Percentiles rank a stretch among this genome's conserved stretches.
phyloP scores from a whole-genome alignment of 2,113 vertebrate species.

The Rhodinocichla rosea region DNA sequence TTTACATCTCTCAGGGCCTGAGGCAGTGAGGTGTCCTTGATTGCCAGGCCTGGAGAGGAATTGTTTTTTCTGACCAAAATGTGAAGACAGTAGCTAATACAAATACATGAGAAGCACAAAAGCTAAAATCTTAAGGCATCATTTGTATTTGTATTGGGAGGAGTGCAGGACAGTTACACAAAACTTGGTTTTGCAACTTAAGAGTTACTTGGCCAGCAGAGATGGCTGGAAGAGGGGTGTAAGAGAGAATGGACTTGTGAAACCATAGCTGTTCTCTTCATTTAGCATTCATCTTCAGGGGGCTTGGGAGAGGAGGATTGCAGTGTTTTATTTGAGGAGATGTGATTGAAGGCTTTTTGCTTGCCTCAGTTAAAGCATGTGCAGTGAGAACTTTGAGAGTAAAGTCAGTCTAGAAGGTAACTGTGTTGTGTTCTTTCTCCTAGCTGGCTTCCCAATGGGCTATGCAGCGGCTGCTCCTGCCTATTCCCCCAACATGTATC shows the following conservation, averaged over 20 bases:
- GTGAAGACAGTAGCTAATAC: rapidly evolving
- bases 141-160: neutral
- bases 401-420: neutral
- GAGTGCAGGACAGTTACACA: neutral
- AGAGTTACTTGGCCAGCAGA: neutral
- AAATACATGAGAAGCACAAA: neutral
- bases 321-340: neutral
- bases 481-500: slow-evolving; percentile 89
- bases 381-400: neutral
- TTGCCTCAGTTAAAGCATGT: neutral
- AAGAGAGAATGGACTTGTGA: neutral
- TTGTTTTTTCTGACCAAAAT: neutral
- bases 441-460: slow-evolving; percentile 93
- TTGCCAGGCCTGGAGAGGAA: neutral
- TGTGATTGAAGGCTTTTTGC: neutral
- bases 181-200: neutral
- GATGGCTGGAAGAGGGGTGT: neutral
- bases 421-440: neutral
- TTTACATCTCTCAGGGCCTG: rapidly evolving
- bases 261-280: neutral
- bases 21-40: neutral
- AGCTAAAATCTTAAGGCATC: neutral
- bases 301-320: neutral
- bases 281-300: neutral
- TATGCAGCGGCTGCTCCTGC: slow-evolving; percentile 91